Evolutionary conservation across 2,797 vertebrate species (phyloP).

Genomic region (Sebastes miniatus): DNA sequence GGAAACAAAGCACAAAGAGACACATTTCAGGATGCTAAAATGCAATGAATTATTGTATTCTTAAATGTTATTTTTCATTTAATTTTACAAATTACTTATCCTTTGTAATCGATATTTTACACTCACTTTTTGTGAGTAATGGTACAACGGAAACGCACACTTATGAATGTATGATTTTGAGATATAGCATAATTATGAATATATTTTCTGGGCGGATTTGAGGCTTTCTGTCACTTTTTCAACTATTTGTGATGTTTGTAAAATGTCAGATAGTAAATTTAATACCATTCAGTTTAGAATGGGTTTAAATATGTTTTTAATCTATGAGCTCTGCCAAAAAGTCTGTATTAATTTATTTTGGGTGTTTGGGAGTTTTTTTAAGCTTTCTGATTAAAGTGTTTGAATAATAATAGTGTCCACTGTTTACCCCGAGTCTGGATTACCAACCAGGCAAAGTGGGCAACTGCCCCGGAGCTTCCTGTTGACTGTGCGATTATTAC

Average conservation of each 20-base stretch:
- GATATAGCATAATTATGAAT: background rate
- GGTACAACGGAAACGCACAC: background rate
- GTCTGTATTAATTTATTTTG: background rate
- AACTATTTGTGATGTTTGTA: constrained; percentile 13
- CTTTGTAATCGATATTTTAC: background rate
- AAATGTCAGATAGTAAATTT: background rate
- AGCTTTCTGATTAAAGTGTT: background rate
- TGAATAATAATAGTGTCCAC: background rate
- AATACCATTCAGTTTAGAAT: background rate
- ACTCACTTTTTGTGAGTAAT: constrained; percentile 14
- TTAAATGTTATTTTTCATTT: constrained; percentile 17
- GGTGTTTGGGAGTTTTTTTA: background rate
- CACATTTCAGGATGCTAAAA: background rate
- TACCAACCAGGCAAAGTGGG: background rate
- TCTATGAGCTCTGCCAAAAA: background rate
- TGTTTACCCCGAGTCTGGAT: background rate
- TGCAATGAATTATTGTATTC: background rate
- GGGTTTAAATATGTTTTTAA: background rate
- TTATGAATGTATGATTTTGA: constrained; percentile 14
- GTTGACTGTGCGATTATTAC: background rate
- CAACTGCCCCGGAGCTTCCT: background rate
- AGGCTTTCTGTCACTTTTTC: background rate
- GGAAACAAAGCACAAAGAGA: background rate
- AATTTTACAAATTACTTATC: background rate
- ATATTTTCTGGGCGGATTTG: background rate